A percentile compares a stretch with the other conserved stretches of the same genome.
Conservation (phyloP, 2,888 invertebrate species). For the Tupiocoris notatus region DNA sequence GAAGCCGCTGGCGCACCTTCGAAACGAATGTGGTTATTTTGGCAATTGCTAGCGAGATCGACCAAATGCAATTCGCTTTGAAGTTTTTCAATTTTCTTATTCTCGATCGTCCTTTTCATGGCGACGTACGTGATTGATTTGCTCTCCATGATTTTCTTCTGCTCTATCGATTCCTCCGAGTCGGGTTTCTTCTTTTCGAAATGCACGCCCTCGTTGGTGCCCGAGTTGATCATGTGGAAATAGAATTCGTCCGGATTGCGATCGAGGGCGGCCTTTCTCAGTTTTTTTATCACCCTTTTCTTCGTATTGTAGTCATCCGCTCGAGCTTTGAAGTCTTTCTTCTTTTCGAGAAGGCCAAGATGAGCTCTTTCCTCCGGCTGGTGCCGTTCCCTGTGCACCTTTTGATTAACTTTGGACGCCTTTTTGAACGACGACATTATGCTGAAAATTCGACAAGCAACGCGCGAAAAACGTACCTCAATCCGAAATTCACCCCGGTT, state of each 20-base stretch:
- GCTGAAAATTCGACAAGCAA: too few relatives aligned
- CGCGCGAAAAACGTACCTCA: too few relatives aligned
- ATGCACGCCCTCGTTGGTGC: constrained; percentile 60
- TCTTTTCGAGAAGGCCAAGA: constrained; percentile 81
- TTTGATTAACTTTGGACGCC: constrained; percentile 79
- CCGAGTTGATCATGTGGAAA: constrained; percentile 93
- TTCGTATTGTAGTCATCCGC: constrained; percentile 80
- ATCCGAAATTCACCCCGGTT: too few relatives aligned
- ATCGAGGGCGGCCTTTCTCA: constrained; percentile 81
- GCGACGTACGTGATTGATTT: constrained; percentile 89
- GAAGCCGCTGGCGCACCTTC: constrained; percentile 58
- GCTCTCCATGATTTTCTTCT: constrained; percentile 82
- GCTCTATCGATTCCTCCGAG: constrained; percentile 76
- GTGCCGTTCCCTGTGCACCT: constrained; percentile 79
- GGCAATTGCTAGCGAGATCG: constrained; percentile 66
- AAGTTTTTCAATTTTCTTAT: constrained; percentile 70
- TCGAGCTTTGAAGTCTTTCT: constrained; percentile 79
- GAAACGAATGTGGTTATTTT: constrained; percentile 79
- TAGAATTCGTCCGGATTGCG: constrained; percentile 99
- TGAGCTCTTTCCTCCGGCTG: constrained; percentile 76
- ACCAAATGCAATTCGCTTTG: constrained; percentile 80
- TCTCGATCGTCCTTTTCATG: constrained; percentile 80
- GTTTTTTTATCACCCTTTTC: constrained; percentile 73
- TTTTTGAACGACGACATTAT: constrained; percentile 88
- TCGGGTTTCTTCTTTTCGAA: constrained; percentile 57